Evolutionary conservation across 2,797 vertebrate genomes (phyloP).

Genomic region (Decapterus maruadsi): DNA sequence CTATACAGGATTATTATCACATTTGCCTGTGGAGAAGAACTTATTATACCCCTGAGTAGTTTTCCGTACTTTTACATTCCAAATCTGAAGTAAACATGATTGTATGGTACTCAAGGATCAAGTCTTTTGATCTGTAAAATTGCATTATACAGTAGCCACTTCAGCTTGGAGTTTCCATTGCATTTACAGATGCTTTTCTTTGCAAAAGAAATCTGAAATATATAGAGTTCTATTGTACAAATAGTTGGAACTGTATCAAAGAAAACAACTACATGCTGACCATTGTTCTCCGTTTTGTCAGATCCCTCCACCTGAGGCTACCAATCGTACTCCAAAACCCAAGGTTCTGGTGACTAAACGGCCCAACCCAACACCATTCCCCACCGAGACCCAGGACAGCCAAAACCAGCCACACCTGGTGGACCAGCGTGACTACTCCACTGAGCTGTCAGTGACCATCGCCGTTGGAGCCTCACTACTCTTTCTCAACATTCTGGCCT

Average conservation of each 20-base stretch:
- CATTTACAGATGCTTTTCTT: background rate
- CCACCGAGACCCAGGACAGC: conserved; percentile 94
- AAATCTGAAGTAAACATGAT: background rate
- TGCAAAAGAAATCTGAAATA: background rate
- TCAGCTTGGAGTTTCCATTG: background rate
- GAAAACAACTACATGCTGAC: background rate
- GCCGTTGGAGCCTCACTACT: conserved; percentile 97
- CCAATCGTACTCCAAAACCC: conserved; percentile 92
- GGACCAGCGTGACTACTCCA: conserved; percentile 98
- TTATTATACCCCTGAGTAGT: background rate
- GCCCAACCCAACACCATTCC: conserved; percentile 94
- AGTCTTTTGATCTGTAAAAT: background rate
- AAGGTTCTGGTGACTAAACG: conserved; percentile 90
- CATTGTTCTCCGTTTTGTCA: conserved; percentile 33
- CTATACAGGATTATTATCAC: background rate
- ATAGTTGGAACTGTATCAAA: background rate
- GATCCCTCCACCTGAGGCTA: conserved; percentile 94
- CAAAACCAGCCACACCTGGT: conserved; percentile 96
- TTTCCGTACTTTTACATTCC: background rate
- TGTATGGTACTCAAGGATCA: background rate
- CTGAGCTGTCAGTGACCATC: conserved; percentile 97
- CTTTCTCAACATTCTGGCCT: conserved; percentile 98
- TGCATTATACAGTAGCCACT: background rate
- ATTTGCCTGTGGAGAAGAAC: conserved; percentile 3
- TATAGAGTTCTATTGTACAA: background rate